These are phyloP conservation scores for Corynorhinus townsendii DNA, from an alignment of 2,113 vertebrate species.

Conservation along the genomic window DNA sequence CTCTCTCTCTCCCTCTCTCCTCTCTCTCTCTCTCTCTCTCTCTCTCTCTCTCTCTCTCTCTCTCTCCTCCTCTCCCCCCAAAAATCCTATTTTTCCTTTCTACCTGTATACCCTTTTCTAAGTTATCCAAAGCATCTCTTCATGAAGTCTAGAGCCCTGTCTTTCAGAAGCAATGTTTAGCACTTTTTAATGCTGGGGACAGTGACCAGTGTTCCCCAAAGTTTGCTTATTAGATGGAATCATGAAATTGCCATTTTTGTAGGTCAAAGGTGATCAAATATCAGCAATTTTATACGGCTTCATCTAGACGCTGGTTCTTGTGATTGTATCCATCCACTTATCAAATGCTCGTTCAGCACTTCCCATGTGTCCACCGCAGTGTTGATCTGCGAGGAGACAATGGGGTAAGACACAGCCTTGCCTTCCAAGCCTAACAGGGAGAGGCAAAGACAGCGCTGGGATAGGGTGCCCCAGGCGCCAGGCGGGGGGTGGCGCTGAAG, in stretches of 20 bases:
- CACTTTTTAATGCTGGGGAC: not conserved
- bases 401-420: not conserved
- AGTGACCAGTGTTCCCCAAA: not conserved
- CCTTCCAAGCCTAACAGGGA: not conserved
- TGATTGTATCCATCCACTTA: not conserved
- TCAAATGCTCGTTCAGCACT: not conserved
- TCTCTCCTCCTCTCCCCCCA: rapidly evolving
- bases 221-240: not conserved
- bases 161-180: not conserved
- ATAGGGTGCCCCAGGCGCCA: not conserved
- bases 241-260: not conserved
- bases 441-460: not conserved
- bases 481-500: not conserved
- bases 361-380: not conserved
- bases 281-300: not conserved
- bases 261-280: not conserved
- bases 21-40: no score
- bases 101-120: not conserved
- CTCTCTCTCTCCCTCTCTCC: no score
- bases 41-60: no score
- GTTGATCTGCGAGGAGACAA: rapidly evolving
- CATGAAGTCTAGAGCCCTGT: not conserved
- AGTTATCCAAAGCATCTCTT: not conserved
- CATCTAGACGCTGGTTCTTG: not conserved
- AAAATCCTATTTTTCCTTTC: not conserved